Evolutionary conservation across 2,888 invertebrate genomes (phyloP), one percentile per base, ranked within the genome.

Genomic region (Reticulitermes lucifugus): DNA sequence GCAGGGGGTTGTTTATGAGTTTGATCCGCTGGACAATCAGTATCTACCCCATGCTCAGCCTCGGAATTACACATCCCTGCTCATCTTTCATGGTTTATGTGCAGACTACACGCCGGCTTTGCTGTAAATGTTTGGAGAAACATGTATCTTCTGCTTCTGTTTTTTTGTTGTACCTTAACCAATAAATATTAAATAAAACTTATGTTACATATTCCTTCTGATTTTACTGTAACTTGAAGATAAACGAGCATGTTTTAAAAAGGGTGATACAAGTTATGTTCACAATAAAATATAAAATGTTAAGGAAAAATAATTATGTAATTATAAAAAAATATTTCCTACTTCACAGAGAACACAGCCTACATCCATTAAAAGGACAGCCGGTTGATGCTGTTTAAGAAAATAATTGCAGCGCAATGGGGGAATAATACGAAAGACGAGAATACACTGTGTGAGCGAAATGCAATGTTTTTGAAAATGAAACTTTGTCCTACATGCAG

Each of bases 21-120:
- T 46, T 81, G 81, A 81, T 81, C 81, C 81, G 81, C 70, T 81
- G 81, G 81, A 81, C 81, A 81, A 81, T 81, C 81, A 81, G 65
- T 65, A 43, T 65, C 70, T 65, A 60, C 77, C 77, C 73, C 73
- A 46, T 46, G 77, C n/a, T 43, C 77, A 77, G 77, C n/a, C 25
- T 46, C 80, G 55, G 35, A 59, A 46, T 51, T 60, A 55, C 80
- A 80, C 60, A 35, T 55, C 22, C 70, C 70, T 43, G 35, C 81
- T 65, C 81, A 81, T 81, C 81, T 81, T 81, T 81, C 81, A 81
- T 81, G 81, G 81, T 81, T 81, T 81, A 81, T 81, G 70, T 79
- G 41, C 81, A 81, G 60, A 65, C 81, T 81, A 43, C 77, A 46
- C 46, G 3, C 41, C 41, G 22, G 77, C 81, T 81, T 70, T 70